phyloP scores from a whole-genome alignment of 2,113 vertebrate genomes.

The Hippocampus zosterae region DNA sequence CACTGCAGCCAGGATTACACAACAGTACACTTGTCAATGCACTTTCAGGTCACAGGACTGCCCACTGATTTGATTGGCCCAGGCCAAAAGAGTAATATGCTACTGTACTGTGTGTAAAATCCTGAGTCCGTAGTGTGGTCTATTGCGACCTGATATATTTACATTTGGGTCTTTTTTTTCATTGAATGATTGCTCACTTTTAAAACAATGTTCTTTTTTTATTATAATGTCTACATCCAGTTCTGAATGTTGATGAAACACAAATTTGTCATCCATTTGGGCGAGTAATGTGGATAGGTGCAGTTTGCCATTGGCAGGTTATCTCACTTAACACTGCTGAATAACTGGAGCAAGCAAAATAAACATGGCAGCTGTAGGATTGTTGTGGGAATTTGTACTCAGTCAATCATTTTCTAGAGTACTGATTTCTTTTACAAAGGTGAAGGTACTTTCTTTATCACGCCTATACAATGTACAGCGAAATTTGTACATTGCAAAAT shows the following conservation, averaged over 20 bases:
- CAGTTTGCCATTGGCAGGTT: neutral
- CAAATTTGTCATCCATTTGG: neutral
- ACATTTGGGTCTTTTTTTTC: neutral
- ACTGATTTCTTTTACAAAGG: too few relatives aligned
- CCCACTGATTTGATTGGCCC: neutral
- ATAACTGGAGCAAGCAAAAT: neutral
- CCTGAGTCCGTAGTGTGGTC: neutral
- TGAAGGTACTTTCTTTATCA: too few relatives aligned
- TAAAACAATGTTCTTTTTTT: neutral
- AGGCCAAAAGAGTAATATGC: neutral
- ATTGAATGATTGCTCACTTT: neutral
- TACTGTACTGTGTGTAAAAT: neutral
- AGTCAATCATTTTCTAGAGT: too few relatives aligned
- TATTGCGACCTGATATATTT: neutral
- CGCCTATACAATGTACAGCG: too few relatives aligned
- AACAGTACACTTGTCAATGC: conserved; percentile 24
- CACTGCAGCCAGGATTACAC: conserved; percentile 15
- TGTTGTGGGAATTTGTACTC: too few relatives aligned
- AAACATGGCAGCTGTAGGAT: neutral
- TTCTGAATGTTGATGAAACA: neutral
- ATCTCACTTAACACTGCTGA: neutral
- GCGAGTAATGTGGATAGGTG: neutral
- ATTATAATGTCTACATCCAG: neutral
- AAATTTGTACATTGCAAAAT: too few relatives aligned
- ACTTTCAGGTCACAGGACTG: conserved; percentile 12